These are phyloP conservation scores for Calliphora vomitoria DNA, from an alignment of 2,888 invertebrate genomes.

Conservation along the genomic window DNA sequence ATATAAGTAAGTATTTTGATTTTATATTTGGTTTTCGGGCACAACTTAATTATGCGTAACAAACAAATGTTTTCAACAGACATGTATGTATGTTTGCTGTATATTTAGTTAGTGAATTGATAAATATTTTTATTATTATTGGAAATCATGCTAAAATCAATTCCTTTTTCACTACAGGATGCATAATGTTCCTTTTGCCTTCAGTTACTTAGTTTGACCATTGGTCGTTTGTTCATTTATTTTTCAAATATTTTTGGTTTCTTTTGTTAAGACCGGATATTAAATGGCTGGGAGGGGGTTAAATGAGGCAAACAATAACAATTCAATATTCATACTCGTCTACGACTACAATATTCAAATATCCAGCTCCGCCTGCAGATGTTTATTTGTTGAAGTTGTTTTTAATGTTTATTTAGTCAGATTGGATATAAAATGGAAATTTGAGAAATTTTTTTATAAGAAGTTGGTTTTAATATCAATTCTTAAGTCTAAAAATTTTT, in stretches of 20 bases:
- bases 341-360: constrained; percentile 42
- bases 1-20: constrained; percentile 31
- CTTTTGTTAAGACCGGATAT: constrained; percentile 67
- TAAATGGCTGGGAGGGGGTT: constrained; percentile 25
- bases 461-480: no score
- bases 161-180: constrained; percentile 69
- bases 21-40: constrained; percentile 45
- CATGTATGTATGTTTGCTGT: background rate
- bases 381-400: constrained; percentile 41
- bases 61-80: constrained; percentile 53
- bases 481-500: no score
- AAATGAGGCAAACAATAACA: constrained; percentile 28
- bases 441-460: no score
- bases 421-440: constrained; percentile 2
- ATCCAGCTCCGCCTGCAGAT: constrained; percentile 43
- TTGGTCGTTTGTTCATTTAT: constrained; percentile 59
- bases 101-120: constrained; percentile 37
- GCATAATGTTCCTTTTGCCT: constrained; percentile 69
- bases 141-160: constrained; percentile 59
- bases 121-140: constrained; percentile 62
- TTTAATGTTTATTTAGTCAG: constrained; percentile 49
- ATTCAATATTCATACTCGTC: background rate
- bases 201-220: constrained; percentile 62
- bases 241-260: constrained; percentile 41
- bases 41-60: constrained; percentile 72